Evolutionary conservation across 2,113 vertebrate genomes (phyloP).

Genomic region (Microcebus griseorufus): DNA sequence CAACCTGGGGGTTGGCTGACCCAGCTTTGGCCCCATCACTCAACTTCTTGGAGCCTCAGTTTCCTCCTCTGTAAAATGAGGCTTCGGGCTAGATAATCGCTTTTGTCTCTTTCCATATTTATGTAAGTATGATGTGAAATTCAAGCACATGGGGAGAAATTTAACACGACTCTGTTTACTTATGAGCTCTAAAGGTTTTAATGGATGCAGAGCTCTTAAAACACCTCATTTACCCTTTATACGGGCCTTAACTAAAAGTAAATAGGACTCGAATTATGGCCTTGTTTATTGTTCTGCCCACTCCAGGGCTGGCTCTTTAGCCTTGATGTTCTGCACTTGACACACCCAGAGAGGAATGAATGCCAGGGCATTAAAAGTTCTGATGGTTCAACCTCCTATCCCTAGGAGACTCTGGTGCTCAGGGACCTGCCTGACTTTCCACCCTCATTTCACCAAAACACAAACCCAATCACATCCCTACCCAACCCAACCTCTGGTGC

Average conservation of each 20-base stretch:
- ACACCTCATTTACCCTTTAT: background rate
- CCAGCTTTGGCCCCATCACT: background rate
- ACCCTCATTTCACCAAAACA: background rate
- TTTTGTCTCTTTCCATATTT: constrained; percentile 6
- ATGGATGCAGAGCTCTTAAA: constrained; percentile 43
- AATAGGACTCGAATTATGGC: constrained; percentile 40
- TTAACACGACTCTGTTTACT: constrained; percentile 26
- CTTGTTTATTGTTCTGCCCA: constrained; percentile 30
- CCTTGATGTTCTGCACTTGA: background rate
- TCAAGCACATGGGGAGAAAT: constrained; percentile 29
- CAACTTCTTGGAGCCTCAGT: background rate
- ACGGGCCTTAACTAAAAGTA: constrained; percentile 7
- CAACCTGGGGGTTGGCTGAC: background rate
- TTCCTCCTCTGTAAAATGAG: constrained; percentile 34
- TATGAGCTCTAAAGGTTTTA: background rate
- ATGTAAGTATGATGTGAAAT: constrained; percentile 14
- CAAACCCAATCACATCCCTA: background rate
- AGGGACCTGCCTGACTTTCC: background rate
- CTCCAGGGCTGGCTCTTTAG: background rate
- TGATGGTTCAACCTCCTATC: background rate
- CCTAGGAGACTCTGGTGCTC: background rate
- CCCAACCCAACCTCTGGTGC: no score
- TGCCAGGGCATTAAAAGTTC: background rate
- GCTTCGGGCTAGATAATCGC: background rate
- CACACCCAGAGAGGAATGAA: background rate